Percentiles rank a stretch among this genome's conserved stretches.
Conservation (phyloP, 2,797 vertebrate genomes). For the Molothrus ater region DNA sequence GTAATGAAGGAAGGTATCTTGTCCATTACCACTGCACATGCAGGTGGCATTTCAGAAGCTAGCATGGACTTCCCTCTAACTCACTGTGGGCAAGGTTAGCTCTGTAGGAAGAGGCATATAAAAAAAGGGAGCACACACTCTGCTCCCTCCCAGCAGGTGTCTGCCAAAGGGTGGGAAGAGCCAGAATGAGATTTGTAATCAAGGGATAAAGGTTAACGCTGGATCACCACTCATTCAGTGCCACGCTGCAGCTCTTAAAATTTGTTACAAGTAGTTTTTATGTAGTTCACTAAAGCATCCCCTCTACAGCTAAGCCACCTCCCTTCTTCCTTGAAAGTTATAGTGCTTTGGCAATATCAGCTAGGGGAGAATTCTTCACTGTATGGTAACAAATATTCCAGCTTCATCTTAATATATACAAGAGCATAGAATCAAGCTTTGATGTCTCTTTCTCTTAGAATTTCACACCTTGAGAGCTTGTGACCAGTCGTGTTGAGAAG, state of each 20-base stretch:
- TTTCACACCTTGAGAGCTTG: conserved; percentile 45
- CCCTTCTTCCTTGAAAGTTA: conserved; percentile 23
- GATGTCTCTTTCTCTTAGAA: background rate
- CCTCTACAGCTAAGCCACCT: background rate
- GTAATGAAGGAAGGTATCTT: conserved; percentile 46
- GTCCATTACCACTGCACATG: background rate
- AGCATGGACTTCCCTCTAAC: background rate
- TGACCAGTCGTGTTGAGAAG: conserved; percentile 9
- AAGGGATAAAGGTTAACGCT: background rate
- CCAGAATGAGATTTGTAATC: background rate
- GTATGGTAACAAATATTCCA: background rate
- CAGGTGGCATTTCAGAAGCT: background rate
- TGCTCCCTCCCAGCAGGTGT: background rate
- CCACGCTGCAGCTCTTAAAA: background rate
- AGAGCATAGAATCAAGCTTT: background rate
- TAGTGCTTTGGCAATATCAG: conserved; percentile 43
- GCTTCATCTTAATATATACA: background rate
- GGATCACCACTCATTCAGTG: background rate
- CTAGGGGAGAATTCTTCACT: conserved; percentile 16
- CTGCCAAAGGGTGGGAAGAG: background rate
- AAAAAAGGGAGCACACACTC: background rate
- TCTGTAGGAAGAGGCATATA: background rate
- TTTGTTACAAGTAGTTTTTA: background rate
- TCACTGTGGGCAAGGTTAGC: background rate
- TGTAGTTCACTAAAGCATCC: background rate